Conservation (phyloP, 2,888 invertebrate genomes). For the Dolichomitus sp. region DNA sequence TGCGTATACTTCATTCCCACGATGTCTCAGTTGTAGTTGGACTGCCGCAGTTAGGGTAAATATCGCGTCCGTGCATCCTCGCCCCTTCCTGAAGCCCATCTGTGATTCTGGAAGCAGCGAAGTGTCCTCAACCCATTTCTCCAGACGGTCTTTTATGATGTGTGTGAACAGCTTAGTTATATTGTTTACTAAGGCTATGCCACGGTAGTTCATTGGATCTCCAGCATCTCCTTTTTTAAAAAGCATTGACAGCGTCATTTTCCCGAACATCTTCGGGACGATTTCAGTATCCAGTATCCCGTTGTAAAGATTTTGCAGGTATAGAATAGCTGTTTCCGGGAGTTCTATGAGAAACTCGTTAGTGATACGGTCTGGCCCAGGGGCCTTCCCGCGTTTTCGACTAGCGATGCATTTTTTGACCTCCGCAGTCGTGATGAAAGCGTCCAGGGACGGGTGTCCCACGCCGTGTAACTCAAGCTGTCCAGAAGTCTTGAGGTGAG, state of each 20-base stretch:
- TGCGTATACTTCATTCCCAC: constrained; percentile 52
- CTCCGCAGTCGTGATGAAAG: constrained; percentile 29
- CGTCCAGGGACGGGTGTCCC: constrained; percentile 36
- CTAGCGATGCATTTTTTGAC: constrained; percentile 19
- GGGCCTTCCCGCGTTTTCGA: constrained; percentile 48
- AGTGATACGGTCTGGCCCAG: constrained; percentile 46
- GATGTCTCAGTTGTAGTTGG: constrained; percentile 45
- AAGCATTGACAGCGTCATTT: constrained; percentile 43
- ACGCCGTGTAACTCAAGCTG: background rate
- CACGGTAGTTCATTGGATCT: constrained; percentile 69
- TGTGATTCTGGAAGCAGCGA: constrained; percentile 6
- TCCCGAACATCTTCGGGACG: constrained; percentile 39
- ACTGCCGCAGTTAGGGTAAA: constrained; percentile 61
- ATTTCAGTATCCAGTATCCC: constrained; percentile 44
- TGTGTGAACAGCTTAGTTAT: constrained; percentile 68
- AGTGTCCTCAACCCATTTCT: background rate
- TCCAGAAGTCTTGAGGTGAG: constrained; percentile 49
- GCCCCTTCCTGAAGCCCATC: constrained; percentile 52
- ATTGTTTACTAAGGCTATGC: constrained; percentile 68
- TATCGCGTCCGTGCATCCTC: constrained; percentile 62
- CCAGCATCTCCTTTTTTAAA: constrained; percentile 51
- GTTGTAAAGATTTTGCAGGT: constrained; percentile 51
- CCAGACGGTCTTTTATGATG: constrained; percentile 62
- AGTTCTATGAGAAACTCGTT: constrained; percentile 52
- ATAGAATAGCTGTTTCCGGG: constrained; percentile 28